Conservation (phyloP, 2,113 vertebrate species). For the Odocoileus hemionus region DNA sequence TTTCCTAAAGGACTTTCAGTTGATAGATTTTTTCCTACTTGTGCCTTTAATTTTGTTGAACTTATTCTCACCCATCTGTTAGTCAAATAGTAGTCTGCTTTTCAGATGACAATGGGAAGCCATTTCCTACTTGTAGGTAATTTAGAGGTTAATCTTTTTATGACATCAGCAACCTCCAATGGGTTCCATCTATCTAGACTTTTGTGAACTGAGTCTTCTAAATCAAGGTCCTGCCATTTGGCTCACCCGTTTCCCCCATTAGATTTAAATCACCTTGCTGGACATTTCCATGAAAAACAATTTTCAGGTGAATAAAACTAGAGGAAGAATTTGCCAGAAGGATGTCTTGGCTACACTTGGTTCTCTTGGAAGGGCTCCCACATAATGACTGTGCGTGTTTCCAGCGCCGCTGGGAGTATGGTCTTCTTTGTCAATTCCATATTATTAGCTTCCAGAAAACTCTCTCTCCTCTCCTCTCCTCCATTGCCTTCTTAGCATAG, state of each 20-base stretch:
- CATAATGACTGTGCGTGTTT: background rate
- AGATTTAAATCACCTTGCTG: background rate
- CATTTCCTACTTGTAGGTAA: slow-evolving; percentile 16
- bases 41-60: slow-evolving; percentile 23
- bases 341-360: background rate
- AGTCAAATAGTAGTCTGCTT: slow-evolving; percentile 45
- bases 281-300: background rate
- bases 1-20: background rate
- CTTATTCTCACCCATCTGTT: background rate
- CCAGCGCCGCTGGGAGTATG: background rate
- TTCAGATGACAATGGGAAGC: slow-evolving; percentile 25
- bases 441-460: slow-evolving; percentile 40
- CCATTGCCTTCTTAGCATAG: background rate
- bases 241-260: background rate
- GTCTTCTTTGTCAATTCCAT: background rate
- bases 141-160: slow-evolving; percentile 34
- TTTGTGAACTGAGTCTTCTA: background rate
- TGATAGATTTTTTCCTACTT: background rate
- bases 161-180: background rate
- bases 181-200: background rate
- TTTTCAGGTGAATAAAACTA: slow-evolving; percentile 25
- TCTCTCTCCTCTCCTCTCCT: background rate
- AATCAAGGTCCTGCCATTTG: background rate
- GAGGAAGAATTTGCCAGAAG: background rate
- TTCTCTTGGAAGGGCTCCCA: background rate